Conservation (phyloP, 2,797 vertebrate genomes). For the Alca torda region DNA sequence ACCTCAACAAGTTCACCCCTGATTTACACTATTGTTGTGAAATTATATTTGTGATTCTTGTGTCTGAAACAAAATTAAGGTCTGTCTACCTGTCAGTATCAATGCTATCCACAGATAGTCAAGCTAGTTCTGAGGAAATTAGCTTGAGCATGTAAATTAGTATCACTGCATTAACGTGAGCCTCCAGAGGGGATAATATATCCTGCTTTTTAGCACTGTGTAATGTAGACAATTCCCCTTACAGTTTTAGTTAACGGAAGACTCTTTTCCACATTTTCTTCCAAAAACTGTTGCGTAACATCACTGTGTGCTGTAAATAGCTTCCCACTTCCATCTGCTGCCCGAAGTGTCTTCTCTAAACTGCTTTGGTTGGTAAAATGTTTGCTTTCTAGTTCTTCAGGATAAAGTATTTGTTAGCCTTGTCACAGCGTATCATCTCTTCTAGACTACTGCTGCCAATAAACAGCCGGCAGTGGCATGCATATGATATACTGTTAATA, state of each 20-base stretch:
- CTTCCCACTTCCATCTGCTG: constrained; percentile 11
- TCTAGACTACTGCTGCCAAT: background rate
- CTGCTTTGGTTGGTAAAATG: background rate
- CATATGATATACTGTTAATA: background rate
- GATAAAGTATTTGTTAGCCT: background rate
- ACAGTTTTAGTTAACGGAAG: constrained; percentile 1
- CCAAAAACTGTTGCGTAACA: constrained; percentile 21
- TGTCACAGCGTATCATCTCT: background rate
- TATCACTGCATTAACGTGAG: background rate
- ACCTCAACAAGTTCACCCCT: background rate
- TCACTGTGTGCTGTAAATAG: constrained; percentile 20
- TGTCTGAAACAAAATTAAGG: background rate
- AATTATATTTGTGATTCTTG: background rate
- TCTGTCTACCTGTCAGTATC: background rate
- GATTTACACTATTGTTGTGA: background rate
- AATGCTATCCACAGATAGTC: background rate
- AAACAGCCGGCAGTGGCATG: background rate
- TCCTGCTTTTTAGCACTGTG: background rate
- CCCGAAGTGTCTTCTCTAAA: background rate
- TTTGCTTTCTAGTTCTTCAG: background rate
- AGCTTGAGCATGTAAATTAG: background rate
- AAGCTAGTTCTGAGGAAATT: background rate
- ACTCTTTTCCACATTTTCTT: constrained; percentile 21
- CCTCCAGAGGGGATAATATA: background rate
- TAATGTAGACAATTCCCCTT: background rate